Evolutionary conservation across 2,888 invertebrate species (phyloP), one percentile per base, ranked within the genome.

Genomic region (Girardia tigrina): DNA sequence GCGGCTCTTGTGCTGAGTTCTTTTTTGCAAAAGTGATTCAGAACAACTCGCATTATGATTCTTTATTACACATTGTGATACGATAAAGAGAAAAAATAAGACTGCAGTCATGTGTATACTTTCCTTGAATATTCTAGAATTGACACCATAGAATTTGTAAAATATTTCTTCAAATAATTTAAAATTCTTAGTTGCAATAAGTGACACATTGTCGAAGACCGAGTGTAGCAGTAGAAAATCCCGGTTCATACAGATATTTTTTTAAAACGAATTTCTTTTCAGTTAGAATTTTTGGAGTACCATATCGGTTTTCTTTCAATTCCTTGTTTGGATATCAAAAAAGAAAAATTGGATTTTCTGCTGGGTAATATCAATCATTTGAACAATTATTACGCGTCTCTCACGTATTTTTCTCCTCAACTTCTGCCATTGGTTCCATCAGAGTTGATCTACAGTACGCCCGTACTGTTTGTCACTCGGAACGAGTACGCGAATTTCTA

Each of bases 401-500:
- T 56, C 6, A 56, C 56, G n/a, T 56, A 8, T n/a, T 56, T 20
- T 56, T 56, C 56, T 56, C 4, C 56, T 8, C 20, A 56, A 20
- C 4, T 56, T 56, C 23, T 56, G 23, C 20, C n/a, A 20, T 56
- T 56, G n/a, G 23, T 56, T 56, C 56, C 56, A 12, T 56, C n/a
- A 12, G 23, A 56, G n/a, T 4, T 56, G 4, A 56, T 56, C 4
- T 56, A 56, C 23, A 23, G 36, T 4, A 73, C 16, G 20, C 29
- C 14, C 12, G 56, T 77, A 0, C 42, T 77, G n/a, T 72, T 42
- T n/a, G 42, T 77, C 8, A 76, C 73, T 4, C 76, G 82, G 16
- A 81, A 80, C 73, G 82, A 82, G 74, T 82, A 82, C 76, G 82
- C 79, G 2, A 82, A 82, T 73, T 70, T 82, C 12, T 82, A 82